These are phyloP conservation scores for Clarias laeviceps DNA, from an alignment of 2,797 vertebrate genomes.

Conservation along the genomic window DNA sequence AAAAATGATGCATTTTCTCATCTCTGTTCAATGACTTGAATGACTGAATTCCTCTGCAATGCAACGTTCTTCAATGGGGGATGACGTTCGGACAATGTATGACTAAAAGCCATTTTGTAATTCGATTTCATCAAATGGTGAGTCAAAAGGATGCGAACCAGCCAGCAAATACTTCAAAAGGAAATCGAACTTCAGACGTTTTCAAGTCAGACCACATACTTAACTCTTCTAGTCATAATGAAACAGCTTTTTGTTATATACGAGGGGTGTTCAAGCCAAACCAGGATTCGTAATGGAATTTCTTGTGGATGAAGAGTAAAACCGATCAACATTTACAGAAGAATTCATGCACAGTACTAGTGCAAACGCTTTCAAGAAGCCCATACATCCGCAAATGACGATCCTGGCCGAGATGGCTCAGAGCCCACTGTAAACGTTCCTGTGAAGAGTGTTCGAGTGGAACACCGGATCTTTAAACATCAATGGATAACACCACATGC, in stretches of 20 bases:
- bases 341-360: too few species aligned
- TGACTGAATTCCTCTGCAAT: slow-evolving; percentile 20
- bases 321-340: too few species aligned
- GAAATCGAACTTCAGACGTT: background rate
- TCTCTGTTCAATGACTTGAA: background rate
- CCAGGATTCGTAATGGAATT: too few species aligned
- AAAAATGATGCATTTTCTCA: background rate
- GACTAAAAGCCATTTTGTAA: slow-evolving; percentile 58
- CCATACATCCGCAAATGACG: too few species aligned
- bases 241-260: slow-evolving; percentile 59
- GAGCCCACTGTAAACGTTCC: too few species aligned
- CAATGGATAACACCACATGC: too few species aligned
- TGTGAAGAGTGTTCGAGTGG: too few species aligned
- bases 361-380: too few species aligned
- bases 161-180: slow-evolving; percentile 5
- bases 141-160: slow-evolving; percentile 28
- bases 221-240: slow-evolving; percentile 57
- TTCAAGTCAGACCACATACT: background rate
- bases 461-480: too few species aligned
- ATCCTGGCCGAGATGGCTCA: too few species aligned
- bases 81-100: slow-evolving; percentile 57
- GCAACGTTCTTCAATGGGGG: slow-evolving; percentile 13
- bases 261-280: background rate
- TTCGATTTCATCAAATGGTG: slow-evolving; percentile 52
- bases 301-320: too few species aligned